Evolutionary conservation across 2,888 invertebrate genomes (phyloP), one percentile per base, ranked within the genome.

Genomic region (Mycalesis mineus): DNA sequence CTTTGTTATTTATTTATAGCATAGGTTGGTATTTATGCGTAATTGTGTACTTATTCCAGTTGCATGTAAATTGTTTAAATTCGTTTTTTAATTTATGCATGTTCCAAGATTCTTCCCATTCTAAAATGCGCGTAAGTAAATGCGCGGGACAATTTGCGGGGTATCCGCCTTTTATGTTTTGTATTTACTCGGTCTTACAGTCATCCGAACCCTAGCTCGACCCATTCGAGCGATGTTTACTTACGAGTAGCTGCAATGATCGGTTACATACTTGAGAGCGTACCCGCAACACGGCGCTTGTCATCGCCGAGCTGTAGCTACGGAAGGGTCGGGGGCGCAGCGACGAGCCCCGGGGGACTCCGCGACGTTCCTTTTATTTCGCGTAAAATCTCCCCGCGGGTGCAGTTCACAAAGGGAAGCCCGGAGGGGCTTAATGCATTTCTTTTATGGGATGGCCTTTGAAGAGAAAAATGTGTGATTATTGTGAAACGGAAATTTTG

Each of bases 281-380:
- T 31, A 9, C 45, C 45, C 45, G 31, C 36, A 14, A 45, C 45
- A 14, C 31, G 28, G 13, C 28, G 28, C 44, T 13, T 13, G 14
- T 47, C 47, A 8, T 33, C 47, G 31, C 14, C 31, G 14, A 47
- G 77, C 76, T 81, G 75, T 80, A 76, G 74, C 79, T 76, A 47
- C 47, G 47, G 33, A 15, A 78, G 69, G 68, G 68, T 62, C 58
- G 57, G 62, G 77, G 75, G 67, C 69, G 69, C 64, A 67, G 50
- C 64, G 68, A 74, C 60, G 64, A 58, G 66, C 66, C 69, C 65
- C 60, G 57, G 69, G 84, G 87, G 83, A 80, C 67, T 65, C 65
- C 69, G 65, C 57, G 58, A 68, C 80, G 74, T 81, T 47, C 47
- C 28, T 13, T 37, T 28, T 49, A 39, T 28, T n/a, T 8, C 48